These are phyloP conservation scores for Cydia splendana DNA, from an alignment of 1,140 invertebrate genomes.

Conservation along the genomic window DNA sequence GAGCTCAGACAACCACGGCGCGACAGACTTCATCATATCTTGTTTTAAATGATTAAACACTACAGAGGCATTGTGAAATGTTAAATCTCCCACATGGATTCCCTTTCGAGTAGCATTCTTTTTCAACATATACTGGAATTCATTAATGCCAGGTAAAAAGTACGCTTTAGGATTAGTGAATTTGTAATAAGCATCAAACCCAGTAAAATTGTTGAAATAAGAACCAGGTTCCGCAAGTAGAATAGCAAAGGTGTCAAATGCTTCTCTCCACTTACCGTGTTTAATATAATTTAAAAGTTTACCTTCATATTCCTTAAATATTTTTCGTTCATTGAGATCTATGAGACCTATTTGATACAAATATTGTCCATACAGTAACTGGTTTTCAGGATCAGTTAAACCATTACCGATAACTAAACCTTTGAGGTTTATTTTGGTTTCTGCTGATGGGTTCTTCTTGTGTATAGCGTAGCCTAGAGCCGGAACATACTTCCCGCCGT, in stretches of 20 bases:
- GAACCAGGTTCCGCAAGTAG: constrained; percentile 82
- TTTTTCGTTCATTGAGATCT: constrained; percentile 82
- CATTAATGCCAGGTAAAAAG: constrained; percentile 52
- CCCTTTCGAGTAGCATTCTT: constrained; percentile 82
- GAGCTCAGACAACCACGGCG: constrained; percentile 86
- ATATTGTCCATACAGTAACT: constrained; percentile 89
- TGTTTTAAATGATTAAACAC: constrained; percentile 85
- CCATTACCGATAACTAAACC: constrained; percentile 93
- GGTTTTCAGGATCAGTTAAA: constrained; percentile 89
- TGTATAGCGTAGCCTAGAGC: constrained; percentile 88
- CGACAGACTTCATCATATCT: constrained; percentile 92
- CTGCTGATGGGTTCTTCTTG: constrained; percentile 77
- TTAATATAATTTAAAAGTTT: constrained; percentile 82
- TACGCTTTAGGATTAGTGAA: constrained; percentile 80
- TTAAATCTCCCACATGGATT: constrained; percentile 90
- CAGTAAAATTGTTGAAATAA: constrained; percentile 89
- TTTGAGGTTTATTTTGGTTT: constrained; percentile 83
- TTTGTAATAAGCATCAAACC: constrained; percentile 90
- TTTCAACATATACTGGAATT: constrained; percentile 81
- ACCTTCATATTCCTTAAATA: constrained; percentile 83
- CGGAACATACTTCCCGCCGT: constrained; percentile 92
- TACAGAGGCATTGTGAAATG: constrained; percentile 82
- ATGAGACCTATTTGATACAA: constrained; percentile 90
- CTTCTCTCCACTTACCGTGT: constrained; percentile 82
- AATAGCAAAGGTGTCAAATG: constrained; percentile 85